Base-by-base conservation (phyloP, 2,797 vertebrate species). In the Pyrocephalus nanus region DNA sequence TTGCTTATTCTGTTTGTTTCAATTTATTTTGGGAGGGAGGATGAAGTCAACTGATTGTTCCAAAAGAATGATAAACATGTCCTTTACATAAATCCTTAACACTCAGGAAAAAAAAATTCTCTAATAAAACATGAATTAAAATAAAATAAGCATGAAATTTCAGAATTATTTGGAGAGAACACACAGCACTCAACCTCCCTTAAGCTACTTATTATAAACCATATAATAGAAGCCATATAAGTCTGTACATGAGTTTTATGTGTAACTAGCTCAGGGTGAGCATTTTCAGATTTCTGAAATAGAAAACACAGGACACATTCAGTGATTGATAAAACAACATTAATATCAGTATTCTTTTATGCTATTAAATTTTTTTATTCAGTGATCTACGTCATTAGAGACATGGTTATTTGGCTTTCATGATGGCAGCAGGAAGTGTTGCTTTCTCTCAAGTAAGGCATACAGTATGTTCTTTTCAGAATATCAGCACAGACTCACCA, bases 61-160 rank as follows among this genome's bases (percentile, higher is more conserved):
- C 2, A 9, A 79, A 87, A 54, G 10, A 84, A 61, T 22, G 2
- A 60, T 36, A 90, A 91, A 72, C 21, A 53, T 29, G 4, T 23
- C 16, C 1, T 69, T 91, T 53, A 42, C 7, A 1, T 32, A 88
- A 69, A 6, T 60, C 18, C 36, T 85, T 73, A 91, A 64, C 6
- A 27, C 4, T 42, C 10, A 65, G 36, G 40, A 40, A 40, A 51
- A 66, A 7, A 87, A 85, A 57, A 54, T 27, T 15, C 17, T 19
- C 13, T 83, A 88, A 62, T 53, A 61, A 77, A 74, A 45, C 3
- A 38, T 42, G 15, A 50, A 67, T 85, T 76, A 64, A 83, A 83
- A 23, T 38, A 69, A 83, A 81, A 21, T 21, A 85, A 87, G 57
- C 45, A 58, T 55, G 73, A 80, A 58, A 86, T 78, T 69, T 91